phyloP scores from a whole-genome alignment of 1,140 invertebrate species.

The Caenorhabditis inopinata region DNA sequence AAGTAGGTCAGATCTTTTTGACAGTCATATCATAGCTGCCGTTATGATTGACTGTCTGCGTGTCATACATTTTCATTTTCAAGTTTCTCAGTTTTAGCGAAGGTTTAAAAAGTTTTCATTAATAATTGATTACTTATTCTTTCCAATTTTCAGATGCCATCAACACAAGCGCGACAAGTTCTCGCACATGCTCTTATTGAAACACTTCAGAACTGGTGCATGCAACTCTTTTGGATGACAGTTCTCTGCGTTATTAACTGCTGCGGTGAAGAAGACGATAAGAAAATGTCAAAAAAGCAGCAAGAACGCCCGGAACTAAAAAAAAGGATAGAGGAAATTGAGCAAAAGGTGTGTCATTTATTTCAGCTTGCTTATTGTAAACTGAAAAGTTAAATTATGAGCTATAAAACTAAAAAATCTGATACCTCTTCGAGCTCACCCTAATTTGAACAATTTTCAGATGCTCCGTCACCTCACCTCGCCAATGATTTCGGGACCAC shows the following conservation, averaged over 20 bases:
- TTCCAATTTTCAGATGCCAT: slow-evolving; percentile 1
- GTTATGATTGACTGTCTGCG: too few species aligned
- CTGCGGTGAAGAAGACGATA: slow-evolving; percentile 4
- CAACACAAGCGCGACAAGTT: slow-evolving; percentile 8
- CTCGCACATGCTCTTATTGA: slow-evolving; percentile 4
- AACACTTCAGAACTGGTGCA: slow-evolving; percentile 28
- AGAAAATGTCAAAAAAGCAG: not conserved
- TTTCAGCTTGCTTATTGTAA: too few species aligned
- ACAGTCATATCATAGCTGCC: too few species aligned
- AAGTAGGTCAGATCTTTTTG: not conserved
- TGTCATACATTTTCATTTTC: too few species aligned
- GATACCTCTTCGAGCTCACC: too few species aligned
- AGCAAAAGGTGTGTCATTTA: not conserved
- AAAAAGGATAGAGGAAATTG: slow-evolving; percentile 24
- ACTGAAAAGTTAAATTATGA: too few species aligned
- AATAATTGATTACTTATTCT: slow-evolving; percentile 44
- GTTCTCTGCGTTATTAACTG: slow-evolving; percentile 16
- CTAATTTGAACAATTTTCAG: not conserved
- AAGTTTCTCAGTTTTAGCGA: too few species aligned
- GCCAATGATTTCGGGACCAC: slow-evolving; percentile 12
- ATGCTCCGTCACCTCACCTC: slow-evolving; percentile 26
- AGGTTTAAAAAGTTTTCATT: slow-evolving; percentile 47
- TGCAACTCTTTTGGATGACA: slow-evolving; percentile 39
- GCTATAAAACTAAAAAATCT: too few species aligned
- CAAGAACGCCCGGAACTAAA: not conserved